Base-by-base conservation (phyloP, 2,797 vertebrate genomes). In the Hemibagrus guttatus region DNA sequence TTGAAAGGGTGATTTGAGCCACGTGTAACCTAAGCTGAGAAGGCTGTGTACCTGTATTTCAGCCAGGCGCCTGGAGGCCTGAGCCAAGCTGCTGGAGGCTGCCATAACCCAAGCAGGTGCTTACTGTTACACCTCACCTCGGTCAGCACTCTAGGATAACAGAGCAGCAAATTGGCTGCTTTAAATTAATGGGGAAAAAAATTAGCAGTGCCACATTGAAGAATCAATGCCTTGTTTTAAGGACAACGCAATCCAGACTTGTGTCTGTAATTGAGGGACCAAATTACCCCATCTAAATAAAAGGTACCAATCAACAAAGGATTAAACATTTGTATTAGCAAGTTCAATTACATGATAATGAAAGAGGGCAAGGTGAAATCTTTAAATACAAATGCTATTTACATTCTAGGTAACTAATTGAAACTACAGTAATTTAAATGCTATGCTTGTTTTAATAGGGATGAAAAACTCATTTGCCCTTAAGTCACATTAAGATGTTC, bases 311-410 rank as follows among this genome's bases (percentile, higher is more conserved):
- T 98, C 95, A 97, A 96, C 94, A 92, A 92, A 96, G 95, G 96
- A 96, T 96, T 94, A 96, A 97, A 94, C 95, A 95, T 95, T 96
- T 96, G 95, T 95, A 96, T 95, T 96, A 95, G 94, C 94, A 94
- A 95, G 95, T 97, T 97, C 97, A 98, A 97, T 98, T 97, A 96
- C 96, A 94, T 94, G 92, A 95, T 95, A 96, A 97, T 96, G 96
- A 95, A 94, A 95, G 95, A 94, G 95, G 96, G 95, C 97, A 94
- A 95, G 95, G 95, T 96, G 95, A 96, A 96, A 97, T 97, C 96
- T 97, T 97, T 97, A 97, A 98, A 97, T 97, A 97, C 96, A 95
- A 95, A 94, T 92, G 91, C 96, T 96, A 95, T 96, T 97, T 97
- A 97, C 97, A 97, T 97, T 96, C 96, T 96, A 95, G 94, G 94